Conservation (phyloP, 2,797 vertebrate genomes). For the Myiotriccus ornatus region DNA sequence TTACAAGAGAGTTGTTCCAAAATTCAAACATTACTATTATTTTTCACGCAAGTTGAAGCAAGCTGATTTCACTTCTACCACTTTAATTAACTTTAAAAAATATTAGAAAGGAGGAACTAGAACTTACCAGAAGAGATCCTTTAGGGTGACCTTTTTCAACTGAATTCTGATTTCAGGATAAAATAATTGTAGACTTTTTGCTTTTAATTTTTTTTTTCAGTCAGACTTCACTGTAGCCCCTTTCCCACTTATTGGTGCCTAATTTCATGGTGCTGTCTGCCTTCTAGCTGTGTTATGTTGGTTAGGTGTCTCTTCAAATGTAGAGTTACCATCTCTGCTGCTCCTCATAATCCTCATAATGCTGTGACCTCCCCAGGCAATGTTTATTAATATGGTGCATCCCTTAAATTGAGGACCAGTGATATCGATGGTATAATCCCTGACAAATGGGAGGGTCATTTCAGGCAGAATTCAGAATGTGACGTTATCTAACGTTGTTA, state of each 20-base stretch:
- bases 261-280: neutral
- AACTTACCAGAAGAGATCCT: neutral
- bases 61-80: neutral
- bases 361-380: neutral
- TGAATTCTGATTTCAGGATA: neutral
- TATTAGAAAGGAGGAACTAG: neutral
- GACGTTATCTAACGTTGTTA: neutral
- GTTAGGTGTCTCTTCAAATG: neutral
- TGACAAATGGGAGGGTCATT: neutral
- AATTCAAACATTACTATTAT: neutral
- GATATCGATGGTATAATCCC: neutral
- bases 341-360: neutral
- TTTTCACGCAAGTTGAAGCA: neutral
- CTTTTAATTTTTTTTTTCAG: neutral
- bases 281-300: neutral
- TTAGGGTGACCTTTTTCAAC: neutral
- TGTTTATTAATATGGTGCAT: neutral
- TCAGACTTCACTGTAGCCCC: neutral
- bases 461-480: neutral
- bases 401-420: neutral
- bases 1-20: neutral
- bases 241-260: neutral
- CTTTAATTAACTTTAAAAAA: neutral
- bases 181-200: neutral
- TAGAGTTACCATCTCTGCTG: neutral